A percentile compares a stretch with the other conserved stretches of the same genome.
Conservation (phyloP, 2,113 vertebrate genomes). For the Alectura lathami region DNA sequence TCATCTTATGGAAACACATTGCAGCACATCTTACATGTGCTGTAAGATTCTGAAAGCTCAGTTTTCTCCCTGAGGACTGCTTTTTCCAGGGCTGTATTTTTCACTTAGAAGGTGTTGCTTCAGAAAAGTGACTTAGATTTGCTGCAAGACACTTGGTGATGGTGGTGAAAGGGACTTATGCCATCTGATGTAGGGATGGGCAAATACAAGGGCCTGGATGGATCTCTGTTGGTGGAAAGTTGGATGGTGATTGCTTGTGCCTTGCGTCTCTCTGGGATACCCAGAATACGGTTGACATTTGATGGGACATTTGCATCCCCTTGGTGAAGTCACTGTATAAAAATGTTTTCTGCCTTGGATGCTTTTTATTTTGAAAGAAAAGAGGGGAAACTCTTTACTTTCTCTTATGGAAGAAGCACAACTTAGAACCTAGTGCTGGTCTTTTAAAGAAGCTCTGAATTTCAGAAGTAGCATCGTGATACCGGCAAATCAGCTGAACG, state of each 20-base stretch:
- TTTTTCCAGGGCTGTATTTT: not conserved
- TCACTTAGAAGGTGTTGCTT: not conserved
- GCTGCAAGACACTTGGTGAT: not conserved
- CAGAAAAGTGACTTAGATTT: not conserved
- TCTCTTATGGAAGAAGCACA: not conserved
- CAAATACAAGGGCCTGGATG: not conserved
- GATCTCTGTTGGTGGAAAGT: not conserved
- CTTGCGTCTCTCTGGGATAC: not conserved
- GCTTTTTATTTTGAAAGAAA: not conserved
- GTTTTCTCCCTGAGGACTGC: not conserved
- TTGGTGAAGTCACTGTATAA: not conserved
- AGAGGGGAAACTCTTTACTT: not conserved
- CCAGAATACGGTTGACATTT: not conserved
- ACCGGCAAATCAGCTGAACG: not conserved
- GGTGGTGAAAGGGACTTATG: not conserved
- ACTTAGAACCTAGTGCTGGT: not conserved
- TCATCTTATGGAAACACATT: not conserved
- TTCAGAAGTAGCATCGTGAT: not conserved
- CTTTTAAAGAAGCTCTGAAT: not conserved
- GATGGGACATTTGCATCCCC: not conserved
- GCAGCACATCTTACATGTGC: too few relatives aligned
- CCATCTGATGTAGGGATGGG: fast-evolving
- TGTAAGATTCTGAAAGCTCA: not conserved
- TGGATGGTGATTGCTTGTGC: not conserved
- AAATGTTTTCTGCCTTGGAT: fast-evolving